Conservation (phyloP, 1,140 invertebrate genomes). For the Drosophila suzukii region DNA sequence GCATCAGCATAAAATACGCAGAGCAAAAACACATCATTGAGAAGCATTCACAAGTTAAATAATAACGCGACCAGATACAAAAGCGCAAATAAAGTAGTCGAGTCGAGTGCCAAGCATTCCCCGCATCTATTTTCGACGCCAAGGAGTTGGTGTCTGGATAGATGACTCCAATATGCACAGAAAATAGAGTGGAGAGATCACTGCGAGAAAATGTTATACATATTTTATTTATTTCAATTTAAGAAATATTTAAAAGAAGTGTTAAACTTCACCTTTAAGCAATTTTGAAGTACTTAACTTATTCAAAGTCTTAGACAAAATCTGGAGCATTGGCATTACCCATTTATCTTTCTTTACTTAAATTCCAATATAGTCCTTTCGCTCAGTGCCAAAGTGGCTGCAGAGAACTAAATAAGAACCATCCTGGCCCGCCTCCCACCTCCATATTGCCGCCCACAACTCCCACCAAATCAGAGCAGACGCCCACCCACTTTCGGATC, state of each 20-base stretch:
- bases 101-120: constrained; percentile 35
- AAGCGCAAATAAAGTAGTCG: constrained; percentile 60
- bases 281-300: too few species aligned
- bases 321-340: constrained; percentile 6
- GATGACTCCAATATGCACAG: constrained; percentile 30
- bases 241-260: background rate
- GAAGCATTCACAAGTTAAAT: constrained; percentile 58
- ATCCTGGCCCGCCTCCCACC: background rate
- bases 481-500: constrained; percentile 9
- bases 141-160: constrained; percentile 34
- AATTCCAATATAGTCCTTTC: constrained; percentile 17
- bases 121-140: constrained; percentile 4
- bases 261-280: too few species aligned
- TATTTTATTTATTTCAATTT: background rate
- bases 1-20: constrained; percentile 56
- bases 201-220: background rate
- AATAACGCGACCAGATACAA: constrained; percentile 55
- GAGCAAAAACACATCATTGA: constrained; percentile 49
- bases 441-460: background rate
- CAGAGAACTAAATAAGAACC: constrained; percentile 46
- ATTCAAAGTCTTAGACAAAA: background rate
- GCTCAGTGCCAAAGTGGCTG: constrained; percentile 47
- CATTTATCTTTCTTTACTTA: constrained; percentile 4
- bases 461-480: constrained; percentile 30
- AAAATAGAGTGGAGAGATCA: constrained; percentile 15